A percentile compares a stretch with the other conserved stretches of the same genome.
phyloP scores from a whole-genome alignment of 2,888 invertebrate genomes.

The Agrochola litura region DNA sequence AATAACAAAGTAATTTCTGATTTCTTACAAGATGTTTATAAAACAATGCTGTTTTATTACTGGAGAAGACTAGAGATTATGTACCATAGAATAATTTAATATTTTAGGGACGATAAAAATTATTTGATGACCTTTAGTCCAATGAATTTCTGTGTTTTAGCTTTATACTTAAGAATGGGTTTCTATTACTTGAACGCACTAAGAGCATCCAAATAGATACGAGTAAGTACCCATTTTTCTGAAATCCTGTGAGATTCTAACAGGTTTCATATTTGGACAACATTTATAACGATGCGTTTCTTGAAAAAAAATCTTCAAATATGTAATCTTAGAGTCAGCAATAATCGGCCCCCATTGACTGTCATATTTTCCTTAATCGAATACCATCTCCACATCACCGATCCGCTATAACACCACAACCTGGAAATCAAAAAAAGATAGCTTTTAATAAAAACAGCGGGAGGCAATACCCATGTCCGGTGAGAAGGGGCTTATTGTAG shows the following conservation, averaged over 20 bases:
- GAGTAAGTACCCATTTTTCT: background rate
- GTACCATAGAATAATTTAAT: background rate
- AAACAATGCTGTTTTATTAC: constrained; percentile 39
- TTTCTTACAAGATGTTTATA: constrained; percentile 10
- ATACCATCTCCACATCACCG: constrained; percentile 6
- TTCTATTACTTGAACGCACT: background rate
- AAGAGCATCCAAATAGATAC: background rate
- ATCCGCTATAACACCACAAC: constrained; percentile 34
- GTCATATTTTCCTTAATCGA: background rate
- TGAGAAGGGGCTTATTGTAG: constrained; percentile 69
- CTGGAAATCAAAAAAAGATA: constrained; percentile 62
- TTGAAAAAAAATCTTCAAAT: background rate
- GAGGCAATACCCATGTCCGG: constrained; percentile 66
- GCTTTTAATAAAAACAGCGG: constrained; percentile 62
- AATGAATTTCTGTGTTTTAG: background rate
- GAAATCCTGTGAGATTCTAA: background rate
- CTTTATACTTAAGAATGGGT: background rate
- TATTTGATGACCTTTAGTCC: background rate
- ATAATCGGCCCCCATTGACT: background rate
- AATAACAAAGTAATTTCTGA: constrained; percentile 21
- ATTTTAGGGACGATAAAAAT: constrained; percentile 11
- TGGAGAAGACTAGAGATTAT: background rate
- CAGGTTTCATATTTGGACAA: background rate
- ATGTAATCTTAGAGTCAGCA: background rate
- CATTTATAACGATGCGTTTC: background rate